Percentiles rank a stretch among this genome's conserved stretches.
Conservation (phyloP, 2,797 vertebrate genomes). For the Xerus rutilus region DNA sequence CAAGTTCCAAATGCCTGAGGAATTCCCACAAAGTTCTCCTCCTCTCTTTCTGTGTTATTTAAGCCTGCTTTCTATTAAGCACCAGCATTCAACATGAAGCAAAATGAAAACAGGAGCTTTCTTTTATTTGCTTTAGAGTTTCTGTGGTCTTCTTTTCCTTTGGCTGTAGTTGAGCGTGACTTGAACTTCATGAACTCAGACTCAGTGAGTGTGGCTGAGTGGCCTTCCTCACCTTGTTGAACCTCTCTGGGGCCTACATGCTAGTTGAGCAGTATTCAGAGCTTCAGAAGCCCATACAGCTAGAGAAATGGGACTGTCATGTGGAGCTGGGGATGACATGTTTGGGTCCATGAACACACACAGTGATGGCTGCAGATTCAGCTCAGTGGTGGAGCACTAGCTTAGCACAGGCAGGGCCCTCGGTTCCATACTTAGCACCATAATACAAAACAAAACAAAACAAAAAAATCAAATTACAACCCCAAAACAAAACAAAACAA, state of each 20-base stretch:
- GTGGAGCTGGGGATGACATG: not conserved
- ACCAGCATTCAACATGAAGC: not conserved
- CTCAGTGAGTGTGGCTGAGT: not conserved
- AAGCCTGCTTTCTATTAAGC: conserved; percentile 23
- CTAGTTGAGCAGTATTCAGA: not conserved
- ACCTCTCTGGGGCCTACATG: not conserved
- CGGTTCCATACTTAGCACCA: too few relatives aligned
- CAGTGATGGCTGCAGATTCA: not conserved
- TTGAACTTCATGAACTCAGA: not conserved
- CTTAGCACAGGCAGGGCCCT: too few relatives aligned
- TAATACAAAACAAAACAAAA: too few relatives aligned
- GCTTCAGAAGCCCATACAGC: not conserved
- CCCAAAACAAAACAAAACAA: too few relatives aligned
- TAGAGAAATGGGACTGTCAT: not conserved
- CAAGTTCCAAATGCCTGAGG: not conserved
- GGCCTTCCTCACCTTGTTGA: rapidly evolving
- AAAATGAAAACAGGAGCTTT: not conserved
- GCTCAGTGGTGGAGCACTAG: not conserved
- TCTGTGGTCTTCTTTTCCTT: not conserved
- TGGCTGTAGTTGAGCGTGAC: not conserved
- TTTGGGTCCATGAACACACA: not conserved
- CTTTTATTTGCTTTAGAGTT: not conserved
- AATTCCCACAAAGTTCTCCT: not conserved
- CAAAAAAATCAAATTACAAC: too few relatives aligned
- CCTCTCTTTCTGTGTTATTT: not conserved